These are phyloP conservation scores for Apogon hyalosoma DNA, from an alignment of 2,797 vertebrate genomes.

Conservation along the genomic window DNA sequence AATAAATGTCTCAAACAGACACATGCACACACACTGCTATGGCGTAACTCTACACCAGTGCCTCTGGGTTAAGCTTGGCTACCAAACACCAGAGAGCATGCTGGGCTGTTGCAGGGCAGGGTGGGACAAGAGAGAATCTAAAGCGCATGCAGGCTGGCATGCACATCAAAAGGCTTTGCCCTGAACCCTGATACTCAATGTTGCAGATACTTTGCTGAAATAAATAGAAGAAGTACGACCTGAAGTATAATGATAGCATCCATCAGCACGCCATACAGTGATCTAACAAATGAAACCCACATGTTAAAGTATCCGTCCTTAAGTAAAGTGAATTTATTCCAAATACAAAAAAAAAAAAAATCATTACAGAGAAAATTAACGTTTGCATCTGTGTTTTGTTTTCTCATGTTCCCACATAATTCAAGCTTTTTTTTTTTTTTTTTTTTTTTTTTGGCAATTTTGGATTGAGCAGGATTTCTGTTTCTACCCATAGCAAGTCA, in stretches of 20 bases:
- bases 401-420: not conserved
- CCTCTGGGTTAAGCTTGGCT: slow-evolving; percentile 54
- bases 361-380: not conserved
- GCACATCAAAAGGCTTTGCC: slow-evolving; percentile 61
- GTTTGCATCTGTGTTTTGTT: too few species aligned
- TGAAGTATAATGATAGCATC: slow-evolving; percentile 43
- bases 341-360: not conserved
- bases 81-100: slow-evolving; percentile 54
- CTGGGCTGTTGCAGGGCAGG: slow-evolving; percentile 70
- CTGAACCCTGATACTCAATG: slow-evolving; percentile 66
- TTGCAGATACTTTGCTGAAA: slow-evolving; percentile 65
- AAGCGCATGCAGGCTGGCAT: slow-evolving; percentile 67
- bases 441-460: too few species aligned
- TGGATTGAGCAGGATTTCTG: not conserved
- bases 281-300: slow-evolving; percentile 9
- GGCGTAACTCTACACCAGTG: slow-evolving; percentile 67
- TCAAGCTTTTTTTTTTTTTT: too few species aligned
- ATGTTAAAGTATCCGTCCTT: not conserved
- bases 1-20: slow-evolving; percentile 36
- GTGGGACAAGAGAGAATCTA: slow-evolving; percentile 56
- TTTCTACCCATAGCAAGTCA: slow-evolving; percentile 2
- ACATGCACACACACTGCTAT: slow-evolving; percentile 32
- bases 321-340: not conserved
- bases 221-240: slow-evolving; percentile 48
- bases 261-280: slow-evolving; percentile 32